These are phyloP conservation scores for Aegotheles bennettii DNA, from an alignment of 2,113 vertebrate species.

Conservation along the genomic window DNA sequence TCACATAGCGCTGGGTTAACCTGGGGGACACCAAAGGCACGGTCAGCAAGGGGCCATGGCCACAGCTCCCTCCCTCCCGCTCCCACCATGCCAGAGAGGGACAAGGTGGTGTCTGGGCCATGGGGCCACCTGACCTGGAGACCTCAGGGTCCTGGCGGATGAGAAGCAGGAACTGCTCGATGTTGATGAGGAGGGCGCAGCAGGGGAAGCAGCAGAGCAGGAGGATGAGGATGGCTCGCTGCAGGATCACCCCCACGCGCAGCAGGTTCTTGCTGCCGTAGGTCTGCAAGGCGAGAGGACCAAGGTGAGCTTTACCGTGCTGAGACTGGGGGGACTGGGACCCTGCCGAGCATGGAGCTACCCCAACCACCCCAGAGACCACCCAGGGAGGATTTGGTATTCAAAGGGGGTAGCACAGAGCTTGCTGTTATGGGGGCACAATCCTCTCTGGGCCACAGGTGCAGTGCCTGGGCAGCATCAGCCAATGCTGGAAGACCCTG, in stretches of 20 bases:
- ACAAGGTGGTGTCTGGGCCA: neutral
- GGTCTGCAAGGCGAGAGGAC: constrained; percentile 68
- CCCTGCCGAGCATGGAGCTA: fast-evolving
- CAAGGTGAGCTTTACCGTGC: neutral
- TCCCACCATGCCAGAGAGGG: fast-evolving
- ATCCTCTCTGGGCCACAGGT: fast-evolving
- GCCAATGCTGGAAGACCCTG: fast-evolving
- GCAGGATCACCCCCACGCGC: constrained; percentile 83
- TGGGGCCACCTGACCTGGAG: constrained; percentile 72
- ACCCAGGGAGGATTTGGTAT: neutral
- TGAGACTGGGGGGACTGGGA: neutral
- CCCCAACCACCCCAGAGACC: neutral
- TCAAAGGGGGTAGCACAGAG: fast-evolving
- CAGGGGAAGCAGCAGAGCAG: constrained; percentile 88
- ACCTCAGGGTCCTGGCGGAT: constrained; percentile 80
- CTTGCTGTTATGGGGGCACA: neutral
- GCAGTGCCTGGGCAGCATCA: neutral
- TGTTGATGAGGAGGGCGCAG: constrained; percentile 86
- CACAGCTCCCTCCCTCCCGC: neutral
- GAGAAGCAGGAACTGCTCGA: constrained; percentile 76
- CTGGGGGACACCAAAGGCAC: neutral
- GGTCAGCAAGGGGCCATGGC: neutral
- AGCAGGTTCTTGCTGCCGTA: constrained; percentile 85
- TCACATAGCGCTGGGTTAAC: constrained; percentile 78
- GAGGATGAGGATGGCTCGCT: constrained; percentile 78